A percentile compares a stretch with the other conserved stretches of the same genome.
phyloP scores from a whole-genome alignment of 2,113 vertebrate species.

The Montifringilla adamsi region DNA sequence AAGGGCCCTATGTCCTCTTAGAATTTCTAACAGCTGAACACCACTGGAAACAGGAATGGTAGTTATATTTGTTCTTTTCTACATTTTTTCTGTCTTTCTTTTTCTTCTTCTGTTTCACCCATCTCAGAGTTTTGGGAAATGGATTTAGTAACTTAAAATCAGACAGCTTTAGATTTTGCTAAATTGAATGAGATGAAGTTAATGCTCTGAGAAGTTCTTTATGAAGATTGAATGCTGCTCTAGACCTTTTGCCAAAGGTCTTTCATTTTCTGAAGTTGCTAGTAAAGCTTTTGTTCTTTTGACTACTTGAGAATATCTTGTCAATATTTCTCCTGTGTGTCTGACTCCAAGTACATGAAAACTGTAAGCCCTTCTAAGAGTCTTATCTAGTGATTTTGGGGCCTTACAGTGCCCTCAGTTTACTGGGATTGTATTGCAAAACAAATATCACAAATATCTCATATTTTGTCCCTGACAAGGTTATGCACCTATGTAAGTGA shows the following conservation, averaged over 20 bases:
- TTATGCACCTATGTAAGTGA: background rate
- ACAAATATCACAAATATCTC: background rate
- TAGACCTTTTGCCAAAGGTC: background rate
- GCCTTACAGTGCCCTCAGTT: background rate
- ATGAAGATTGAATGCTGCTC: background rate
- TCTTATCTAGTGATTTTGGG: rapidly evolving
- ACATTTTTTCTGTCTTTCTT: background rate
- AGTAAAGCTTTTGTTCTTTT: background rate
- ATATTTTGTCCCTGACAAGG: background rate
- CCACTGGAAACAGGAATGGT: background rate
- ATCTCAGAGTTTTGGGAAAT: background rate
- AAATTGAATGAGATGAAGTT: background rate
- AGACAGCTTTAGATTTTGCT: background rate
- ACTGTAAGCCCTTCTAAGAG: background rate
- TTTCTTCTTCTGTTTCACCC: background rate
- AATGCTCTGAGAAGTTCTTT: background rate
- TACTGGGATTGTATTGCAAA: background rate
- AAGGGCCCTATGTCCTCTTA: background rate
- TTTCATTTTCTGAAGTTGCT: background rate
- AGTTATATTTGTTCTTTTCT: background rate
- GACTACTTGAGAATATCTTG: background rate
- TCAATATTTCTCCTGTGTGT: background rate
- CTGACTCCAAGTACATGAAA: background rate
- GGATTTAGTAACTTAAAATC: background rate
- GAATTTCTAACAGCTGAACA: background rate